These are phyloP conservation scores for Malurus leucopterus DNA, from an alignment of 2,797 vertebrate species.

Conservation along the genomic window DNA sequence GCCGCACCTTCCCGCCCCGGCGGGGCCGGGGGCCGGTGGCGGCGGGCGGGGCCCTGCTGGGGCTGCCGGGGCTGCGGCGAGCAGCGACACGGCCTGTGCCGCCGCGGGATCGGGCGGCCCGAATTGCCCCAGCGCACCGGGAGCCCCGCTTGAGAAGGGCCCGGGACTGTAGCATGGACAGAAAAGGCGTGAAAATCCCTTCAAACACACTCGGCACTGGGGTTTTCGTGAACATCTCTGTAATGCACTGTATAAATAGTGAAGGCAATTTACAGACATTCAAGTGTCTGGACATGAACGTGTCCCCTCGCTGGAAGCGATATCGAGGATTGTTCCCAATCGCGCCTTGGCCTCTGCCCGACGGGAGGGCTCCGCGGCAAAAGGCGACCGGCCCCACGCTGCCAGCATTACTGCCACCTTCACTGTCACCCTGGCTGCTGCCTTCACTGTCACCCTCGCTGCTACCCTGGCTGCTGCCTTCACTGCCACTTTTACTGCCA, in stretches of 20 bases:
- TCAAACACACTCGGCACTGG: accelerated
- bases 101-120: too few relatives aligned
- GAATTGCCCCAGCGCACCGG: accelerated
- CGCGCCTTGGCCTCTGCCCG: not conserved
- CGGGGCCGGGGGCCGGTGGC: not conserved
- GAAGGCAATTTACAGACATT: not conserved
- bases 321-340: not conserved
- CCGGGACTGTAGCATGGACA: accelerated
- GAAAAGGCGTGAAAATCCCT: not conserved
- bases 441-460: too few relatives aligned
- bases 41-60: not conserved
- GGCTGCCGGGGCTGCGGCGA: not conserved
- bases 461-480: accelerated
- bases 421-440: not conserved
- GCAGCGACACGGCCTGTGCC: accelerated
- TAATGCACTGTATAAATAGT: accelerated
- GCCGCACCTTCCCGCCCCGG: not conserved
- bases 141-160: not conserved
- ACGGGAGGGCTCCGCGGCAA: not conserved
- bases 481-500: not conserved
- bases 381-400: not conserved
- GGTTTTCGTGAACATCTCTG: not conserved
- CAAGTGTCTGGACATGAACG: not conserved
- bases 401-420: not conserved
- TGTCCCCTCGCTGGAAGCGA: not conserved